Conservation (phyloP, 2,797 vertebrate species). For the Ispidina lecontei region DNA sequence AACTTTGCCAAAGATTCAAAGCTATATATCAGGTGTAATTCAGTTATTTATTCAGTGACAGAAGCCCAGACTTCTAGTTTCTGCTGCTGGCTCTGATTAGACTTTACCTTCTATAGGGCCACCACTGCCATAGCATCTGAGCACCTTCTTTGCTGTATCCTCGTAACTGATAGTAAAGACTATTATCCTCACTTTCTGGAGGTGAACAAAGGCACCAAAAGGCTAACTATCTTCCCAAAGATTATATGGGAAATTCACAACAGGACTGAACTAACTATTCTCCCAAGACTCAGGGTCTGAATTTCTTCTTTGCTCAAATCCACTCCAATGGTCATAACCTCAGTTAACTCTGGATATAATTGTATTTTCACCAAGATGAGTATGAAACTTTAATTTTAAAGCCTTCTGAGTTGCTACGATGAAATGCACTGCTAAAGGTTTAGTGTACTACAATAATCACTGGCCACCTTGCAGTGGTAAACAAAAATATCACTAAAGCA, state of each 20-base stretch:
- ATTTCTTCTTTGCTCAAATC: conserved; percentile 8
- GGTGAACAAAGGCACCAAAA: neutral
- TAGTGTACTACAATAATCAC: neutral
- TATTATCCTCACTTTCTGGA: conserved; percentile 16
- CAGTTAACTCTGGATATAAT: neutral
- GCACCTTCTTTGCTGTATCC: neutral
- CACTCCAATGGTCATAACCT: neutral
- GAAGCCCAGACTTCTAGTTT: conserved; percentile 11
- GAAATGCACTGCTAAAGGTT: conserved; percentile 5
- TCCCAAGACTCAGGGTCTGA: neutral
- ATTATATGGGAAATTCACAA: neutral
- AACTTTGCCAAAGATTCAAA: conserved; percentile 1
- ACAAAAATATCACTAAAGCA: neutral
- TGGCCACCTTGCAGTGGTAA: neutral
- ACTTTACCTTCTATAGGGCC: neutral
- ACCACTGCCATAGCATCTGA: neutral
- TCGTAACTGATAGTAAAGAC: neutral
- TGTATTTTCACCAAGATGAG: neutral
- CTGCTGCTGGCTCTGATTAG: neutral
- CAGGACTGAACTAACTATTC: neutral
- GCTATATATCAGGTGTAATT: neutral
- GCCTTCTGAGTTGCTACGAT: neutral
- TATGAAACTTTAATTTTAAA: conserved; percentile 19
- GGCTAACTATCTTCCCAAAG: neutral
- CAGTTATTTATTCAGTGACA: neutral